phyloP scores from a whole-genome alignment of 2,888 invertebrate genomes.

The Didymodactylos carnosus region DNA sequence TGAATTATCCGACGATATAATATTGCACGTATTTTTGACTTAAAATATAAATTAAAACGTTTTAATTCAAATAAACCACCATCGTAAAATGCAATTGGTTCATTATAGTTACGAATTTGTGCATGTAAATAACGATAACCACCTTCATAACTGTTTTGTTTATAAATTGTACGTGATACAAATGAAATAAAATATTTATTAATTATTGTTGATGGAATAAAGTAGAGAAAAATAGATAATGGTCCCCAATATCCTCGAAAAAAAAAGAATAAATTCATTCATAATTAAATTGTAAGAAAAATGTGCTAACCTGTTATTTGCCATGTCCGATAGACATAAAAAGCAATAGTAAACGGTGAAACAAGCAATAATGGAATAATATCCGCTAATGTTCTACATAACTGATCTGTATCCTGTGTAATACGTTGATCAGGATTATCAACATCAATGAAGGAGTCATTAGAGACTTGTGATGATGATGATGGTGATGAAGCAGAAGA shows the following conservation, averaged over 20 bases:
- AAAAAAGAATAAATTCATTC: no score
- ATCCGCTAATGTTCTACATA: conserved; percentile 12
- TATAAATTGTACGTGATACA: conserved; percentile 38
- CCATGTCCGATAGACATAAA: conserved; percentile 40
- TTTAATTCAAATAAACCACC: neutral
- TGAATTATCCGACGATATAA: neutral
- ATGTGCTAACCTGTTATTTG: conserved; percentile 29
- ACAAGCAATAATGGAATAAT: conserved; percentile 34
- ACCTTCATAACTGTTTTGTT: conserved; percentile 41
- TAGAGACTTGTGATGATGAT: neutral
- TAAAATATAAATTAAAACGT: neutral
- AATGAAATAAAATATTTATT: conserved; percentile 42
- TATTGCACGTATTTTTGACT: neutral
- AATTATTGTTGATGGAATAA: conserved; percentile 38
- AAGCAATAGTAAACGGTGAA: conserved; percentile 39
- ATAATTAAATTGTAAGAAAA: no score
- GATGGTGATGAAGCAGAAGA: no score
- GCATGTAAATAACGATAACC: conserved; percentile 36
- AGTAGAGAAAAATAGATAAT: conserved; percentile 42
- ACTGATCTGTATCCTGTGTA: conserved; percentile 39
- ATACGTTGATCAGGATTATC: conserved; percentile 37
- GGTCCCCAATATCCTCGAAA: conserved; percentile 17
- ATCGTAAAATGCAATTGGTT: neutral
- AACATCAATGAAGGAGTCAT: no score
- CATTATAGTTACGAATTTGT: neutral